Percentiles rank a stretch among this genome's conserved stretches.
Conservation (phyloP, 2,113 vertebrate genomes). For the Nansenia antarctica region DNA sequence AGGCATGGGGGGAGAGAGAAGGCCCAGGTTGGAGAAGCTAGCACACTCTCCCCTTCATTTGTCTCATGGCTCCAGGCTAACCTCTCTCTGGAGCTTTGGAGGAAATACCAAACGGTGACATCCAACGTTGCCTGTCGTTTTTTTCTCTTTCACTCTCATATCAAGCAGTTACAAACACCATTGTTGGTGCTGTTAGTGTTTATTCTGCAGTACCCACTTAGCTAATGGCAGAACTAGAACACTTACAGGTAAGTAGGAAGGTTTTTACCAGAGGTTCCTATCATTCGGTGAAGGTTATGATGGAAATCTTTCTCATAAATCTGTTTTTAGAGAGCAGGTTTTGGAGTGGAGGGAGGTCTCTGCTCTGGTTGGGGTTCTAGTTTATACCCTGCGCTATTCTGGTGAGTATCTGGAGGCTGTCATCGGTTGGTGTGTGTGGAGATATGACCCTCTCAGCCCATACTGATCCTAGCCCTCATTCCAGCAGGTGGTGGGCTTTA, state of each 20-base stretch:
- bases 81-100: conserved; percentile 72
- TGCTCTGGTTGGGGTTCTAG: conserved; percentile 9
- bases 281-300: background rate
- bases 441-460: conserved; percentile 63
- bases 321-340: conserved; percentile 17
- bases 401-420: conserved; percentile 57
- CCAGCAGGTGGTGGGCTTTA: conserved; percentile 73
- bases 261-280: conserved; percentile 18
- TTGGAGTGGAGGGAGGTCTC: background rate
- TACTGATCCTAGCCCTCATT: conserved; percentile 59
- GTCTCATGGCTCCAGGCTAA: conserved; percentile 71
- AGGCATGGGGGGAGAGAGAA: conserved; percentile 42
- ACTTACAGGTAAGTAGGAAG: background rate
- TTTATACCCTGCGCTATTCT: conserved; percentile 48
- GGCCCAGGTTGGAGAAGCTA: conserved; percentile 54
- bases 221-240: conserved; percentile 25
- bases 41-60: conserved; percentile 58
- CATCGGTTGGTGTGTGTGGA: conserved; percentile 65
- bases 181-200: conserved; percentile 43
- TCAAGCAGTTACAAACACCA: conserved; percentile 17
- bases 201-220: conserved; percentile 39
- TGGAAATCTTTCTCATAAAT: conserved; percentile 41
- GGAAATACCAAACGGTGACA: conserved; percentile 74
- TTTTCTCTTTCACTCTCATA: background rate
- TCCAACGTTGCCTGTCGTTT: conserved; percentile 54